A percentile compares a stretch with the other conserved stretches of the same genome.
These are phyloP conservation scores for Archaeoteleia sp. DNA, from an alignment of 2,888 invertebrate genomes.

Conservation along the genomic window DNA sequence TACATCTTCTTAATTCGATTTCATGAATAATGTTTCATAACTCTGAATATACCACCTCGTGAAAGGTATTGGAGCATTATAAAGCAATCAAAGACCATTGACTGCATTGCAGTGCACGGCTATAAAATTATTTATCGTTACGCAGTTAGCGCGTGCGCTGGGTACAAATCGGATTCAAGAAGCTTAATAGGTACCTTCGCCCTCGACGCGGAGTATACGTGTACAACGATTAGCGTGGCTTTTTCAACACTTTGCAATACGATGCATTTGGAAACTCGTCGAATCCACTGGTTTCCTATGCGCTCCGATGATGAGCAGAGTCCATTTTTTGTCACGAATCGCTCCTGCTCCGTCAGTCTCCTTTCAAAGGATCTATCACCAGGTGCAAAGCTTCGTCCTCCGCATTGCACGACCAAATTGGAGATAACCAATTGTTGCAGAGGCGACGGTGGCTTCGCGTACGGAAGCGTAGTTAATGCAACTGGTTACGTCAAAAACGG, in stretches of 20 bases:
- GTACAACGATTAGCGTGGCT: slow-evolving; percentile 12
- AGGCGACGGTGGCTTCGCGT: not conserved
- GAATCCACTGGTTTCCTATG: slow-evolving; percentile 3
- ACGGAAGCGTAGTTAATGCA: no score
- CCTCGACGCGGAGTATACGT: slow-evolving; percentile 3
- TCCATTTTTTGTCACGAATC: not conserved
- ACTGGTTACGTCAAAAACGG: slow-evolving; percentile 8
- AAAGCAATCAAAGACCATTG: slow-evolving; percentile 49
- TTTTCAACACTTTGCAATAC: slow-evolving; percentile 16
- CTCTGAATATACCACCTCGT: slow-evolving; percentile 31
- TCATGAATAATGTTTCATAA: slow-evolving; percentile 3
- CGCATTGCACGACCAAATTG: not conserved
- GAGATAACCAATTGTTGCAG: not conserved
- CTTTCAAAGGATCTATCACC: slow-evolving; percentile 4
- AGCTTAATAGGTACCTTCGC: slow-evolving; percentile 23
- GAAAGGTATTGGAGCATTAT: slow-evolving; percentile 42
- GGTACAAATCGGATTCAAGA: slow-evolving; percentile 15
- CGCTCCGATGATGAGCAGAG: slow-evolving; percentile 5
- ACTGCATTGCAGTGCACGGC: slow-evolving; percentile 26
- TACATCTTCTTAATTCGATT: no score
- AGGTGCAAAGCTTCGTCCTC: not conserved
- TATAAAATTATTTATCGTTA: slow-evolving; percentile 45
- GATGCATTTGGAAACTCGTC: slow-evolving; percentile 5
- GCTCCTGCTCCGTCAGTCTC: not conserved
- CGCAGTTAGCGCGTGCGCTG: slow-evolving; percentile 35